These are phyloP conservation scores for Characodon lateralis DNA, from an alignment of 2,797 vertebrate genomes.

Conservation along the genomic window DNA sequence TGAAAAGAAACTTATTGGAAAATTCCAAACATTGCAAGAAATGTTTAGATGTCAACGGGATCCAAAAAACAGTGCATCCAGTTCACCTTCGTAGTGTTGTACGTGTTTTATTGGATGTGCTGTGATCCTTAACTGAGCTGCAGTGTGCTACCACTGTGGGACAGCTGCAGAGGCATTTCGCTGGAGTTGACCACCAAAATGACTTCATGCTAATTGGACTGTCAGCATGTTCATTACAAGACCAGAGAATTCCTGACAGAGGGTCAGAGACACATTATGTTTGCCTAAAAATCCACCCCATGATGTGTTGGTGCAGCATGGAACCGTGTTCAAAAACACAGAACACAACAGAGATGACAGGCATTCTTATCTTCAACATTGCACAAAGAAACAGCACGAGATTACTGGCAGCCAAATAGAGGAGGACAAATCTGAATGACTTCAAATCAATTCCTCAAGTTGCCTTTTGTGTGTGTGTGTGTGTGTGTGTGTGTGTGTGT, in stretches of 20 bases:
- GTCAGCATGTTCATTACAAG: slow-evolving; percentile 69
- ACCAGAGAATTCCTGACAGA: slow-evolving; percentile 46
- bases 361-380: slow-evolving; percentile 55
- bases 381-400: slow-evolving; percentile 38
- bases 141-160: slow-evolving; percentile 69
- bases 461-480: slow-evolving; percentile 16
- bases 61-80: slow-evolving; percentile 32
- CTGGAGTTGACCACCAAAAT: slow-evolving; percentile 55
- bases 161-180: slow-evolving; percentile 67
- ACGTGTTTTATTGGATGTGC: slow-evolving; percentile 50
- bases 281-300: slow-evolving; percentile 51
- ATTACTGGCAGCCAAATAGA: slow-evolving; percentile 54
- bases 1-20: slow-evolving; percentile 12
- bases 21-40: slow-evolving; percentile 7
- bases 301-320: slow-evolving; percentile 38
- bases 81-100: slow-evolving; percentile 21
- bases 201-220: slow-evolving; percentile 75
- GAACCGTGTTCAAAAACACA: slow-evolving; percentile 39
- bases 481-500: slow-evolving; percentile 3
- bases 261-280: slow-evolving; percentile 48
- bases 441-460: slow-evolving; percentile 38
- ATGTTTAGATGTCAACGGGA: slow-evolving; percentile 13
- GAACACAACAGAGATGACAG: slow-evolving; percentile 54
- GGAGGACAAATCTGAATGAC: slow-evolving; percentile 33
- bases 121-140: slow-evolving; percentile 58